A percentile compares a stretch with the other conserved stretches of the same genome.
These are phyloP conservation scores for Drosophila oshimai DNA, from an alignment of 1,140 invertebrate species.

Conservation along the genomic window DNA sequence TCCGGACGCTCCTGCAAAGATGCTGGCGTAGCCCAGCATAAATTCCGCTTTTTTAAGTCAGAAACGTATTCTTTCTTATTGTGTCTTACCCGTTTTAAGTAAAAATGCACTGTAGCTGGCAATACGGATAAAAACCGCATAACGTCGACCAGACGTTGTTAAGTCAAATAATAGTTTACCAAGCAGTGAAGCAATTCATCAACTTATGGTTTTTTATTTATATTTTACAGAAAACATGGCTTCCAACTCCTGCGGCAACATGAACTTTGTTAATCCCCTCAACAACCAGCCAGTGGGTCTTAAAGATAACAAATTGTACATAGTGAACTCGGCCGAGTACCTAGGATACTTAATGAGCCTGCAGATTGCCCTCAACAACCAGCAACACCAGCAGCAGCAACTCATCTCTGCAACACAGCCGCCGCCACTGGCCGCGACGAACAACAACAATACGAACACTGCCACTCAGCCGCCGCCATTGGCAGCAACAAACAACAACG, in stretches of 20 bases:
- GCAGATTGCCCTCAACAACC: conserved; percentile 6
- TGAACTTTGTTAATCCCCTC: conserved; percentile 57
- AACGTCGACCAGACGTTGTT: no score
- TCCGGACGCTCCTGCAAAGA: no score
- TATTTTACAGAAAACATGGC: conserved; percentile 6
- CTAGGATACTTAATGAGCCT: conserved; percentile 36
- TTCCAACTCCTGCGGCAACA: conserved; percentile 67
- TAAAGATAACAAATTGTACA: conserved; percentile 77
- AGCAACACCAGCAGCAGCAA: conserved; percentile 69
- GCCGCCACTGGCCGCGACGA: conserved; percentile 41
- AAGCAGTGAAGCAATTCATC: no score
- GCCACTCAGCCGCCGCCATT: conserved; percentile 42
- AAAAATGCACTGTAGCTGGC: no score
- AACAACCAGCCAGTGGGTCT: conserved; percentile 67
- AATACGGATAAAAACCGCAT: no score
- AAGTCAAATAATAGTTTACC: no score
- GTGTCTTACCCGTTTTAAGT: no score
- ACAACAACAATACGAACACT: conserved; percentile 21
- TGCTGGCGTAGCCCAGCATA: no score
- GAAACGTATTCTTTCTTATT: no score
- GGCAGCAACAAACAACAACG: conserved; percentile 21
- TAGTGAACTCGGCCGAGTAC: conserved; percentile 78
- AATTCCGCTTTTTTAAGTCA: no score
- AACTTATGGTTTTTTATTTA: not conserved
- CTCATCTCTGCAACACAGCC: conserved; percentile 57